Evolutionary conservation across 2,888 invertebrate species (phyloP).

Genomic region (Phortica magna): DNA sequence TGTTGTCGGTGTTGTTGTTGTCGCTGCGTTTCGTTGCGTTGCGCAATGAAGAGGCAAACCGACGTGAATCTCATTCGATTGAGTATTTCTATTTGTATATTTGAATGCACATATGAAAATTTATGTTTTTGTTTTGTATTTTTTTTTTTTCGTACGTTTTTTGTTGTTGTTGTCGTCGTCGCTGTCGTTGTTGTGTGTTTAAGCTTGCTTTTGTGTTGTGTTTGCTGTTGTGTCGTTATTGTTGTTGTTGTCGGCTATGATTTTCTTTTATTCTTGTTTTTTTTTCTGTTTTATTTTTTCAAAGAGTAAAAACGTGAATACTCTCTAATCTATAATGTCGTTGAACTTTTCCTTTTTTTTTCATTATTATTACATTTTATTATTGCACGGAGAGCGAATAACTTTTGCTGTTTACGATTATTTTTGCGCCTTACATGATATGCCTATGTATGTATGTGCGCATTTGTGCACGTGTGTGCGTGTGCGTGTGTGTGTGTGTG

Average conservation of each 20-base stretch:
- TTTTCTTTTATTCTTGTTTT: slow-evolving; percentile 24
- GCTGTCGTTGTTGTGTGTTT: slow-evolving; percentile 20
- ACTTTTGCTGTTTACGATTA: slow-evolving; percentile 38
- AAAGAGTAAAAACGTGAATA: slow-evolving; percentile 49
- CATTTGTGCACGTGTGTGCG: not conserved
- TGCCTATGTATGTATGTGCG: not conserved
- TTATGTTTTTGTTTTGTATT: slow-evolving; percentile 12
- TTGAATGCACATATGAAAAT: slow-evolving; percentile 1
- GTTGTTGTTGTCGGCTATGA: slow-evolving; percentile 13
- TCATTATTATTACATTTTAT: slow-evolving; percentile 14
- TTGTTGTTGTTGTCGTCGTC: not conserved
- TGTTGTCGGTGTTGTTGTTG: slow-evolving; percentile 10
- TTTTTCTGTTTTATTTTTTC: slow-evolving; percentile 40
- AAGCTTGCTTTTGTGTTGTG: not conserved
- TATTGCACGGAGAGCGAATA: slow-evolving; percentile 39
- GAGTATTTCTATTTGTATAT: slow-evolving; percentile 1
- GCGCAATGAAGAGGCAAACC: slow-evolving; percentile 2
- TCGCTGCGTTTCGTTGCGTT: not conserved
- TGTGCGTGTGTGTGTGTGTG: not conserved
- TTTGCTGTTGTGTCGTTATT: not conserved
- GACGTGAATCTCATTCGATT: slow-evolving; percentile 11
- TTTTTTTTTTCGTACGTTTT: not conserved
- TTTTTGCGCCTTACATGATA: slow-evolving; percentile 6
- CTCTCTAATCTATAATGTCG: slow-evolving; percentile 70
- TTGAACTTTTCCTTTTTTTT: slow-evolving; percentile 59